These are phyloP conservation scores for Thamnophis elegans DNA, from an alignment of 2,797 vertebrate genomes.

Conservation along the genomic window DNA sequence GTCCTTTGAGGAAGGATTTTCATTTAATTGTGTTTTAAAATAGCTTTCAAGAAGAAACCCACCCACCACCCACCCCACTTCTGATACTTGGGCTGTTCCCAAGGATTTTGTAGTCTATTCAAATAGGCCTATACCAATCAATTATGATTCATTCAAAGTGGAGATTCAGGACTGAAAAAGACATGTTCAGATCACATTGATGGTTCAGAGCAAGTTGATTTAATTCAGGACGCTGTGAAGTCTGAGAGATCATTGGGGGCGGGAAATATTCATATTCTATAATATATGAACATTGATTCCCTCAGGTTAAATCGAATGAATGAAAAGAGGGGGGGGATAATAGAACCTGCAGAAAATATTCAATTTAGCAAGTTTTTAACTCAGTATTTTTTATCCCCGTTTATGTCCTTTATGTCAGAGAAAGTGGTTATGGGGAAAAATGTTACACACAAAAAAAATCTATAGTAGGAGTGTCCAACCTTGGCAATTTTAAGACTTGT, in stretches of 20 bases:
- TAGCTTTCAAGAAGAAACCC: no score
- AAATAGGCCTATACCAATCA: background rate
- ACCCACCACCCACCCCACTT: background rate
- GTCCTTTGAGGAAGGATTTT: background rate
- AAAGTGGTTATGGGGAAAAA: background rate
- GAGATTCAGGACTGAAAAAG: background rate
- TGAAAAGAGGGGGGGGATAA: background rate
- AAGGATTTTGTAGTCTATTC: background rate
- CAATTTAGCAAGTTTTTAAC: background rate
- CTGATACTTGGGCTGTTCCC: background rate
- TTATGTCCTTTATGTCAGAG: background rate
- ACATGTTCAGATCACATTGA: background rate
- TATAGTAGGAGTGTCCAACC: background rate
- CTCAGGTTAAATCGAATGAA: background rate
- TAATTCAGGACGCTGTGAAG: background rate
- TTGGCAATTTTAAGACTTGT: background rate
- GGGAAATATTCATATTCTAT: background rate
- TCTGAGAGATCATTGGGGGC: background rate
- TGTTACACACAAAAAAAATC: background rate
- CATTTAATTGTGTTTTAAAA: background rate
- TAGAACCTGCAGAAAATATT: background rate
- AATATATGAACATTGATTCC: background rate
- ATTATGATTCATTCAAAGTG: background rate
- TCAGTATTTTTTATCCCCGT: background rate
- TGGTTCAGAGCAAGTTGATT: background rate